These are phyloP conservation scores for Oxycera nigricornis DNA, from an alignment of 2,888 invertebrate species.

Conservation along the genomic window DNA sequence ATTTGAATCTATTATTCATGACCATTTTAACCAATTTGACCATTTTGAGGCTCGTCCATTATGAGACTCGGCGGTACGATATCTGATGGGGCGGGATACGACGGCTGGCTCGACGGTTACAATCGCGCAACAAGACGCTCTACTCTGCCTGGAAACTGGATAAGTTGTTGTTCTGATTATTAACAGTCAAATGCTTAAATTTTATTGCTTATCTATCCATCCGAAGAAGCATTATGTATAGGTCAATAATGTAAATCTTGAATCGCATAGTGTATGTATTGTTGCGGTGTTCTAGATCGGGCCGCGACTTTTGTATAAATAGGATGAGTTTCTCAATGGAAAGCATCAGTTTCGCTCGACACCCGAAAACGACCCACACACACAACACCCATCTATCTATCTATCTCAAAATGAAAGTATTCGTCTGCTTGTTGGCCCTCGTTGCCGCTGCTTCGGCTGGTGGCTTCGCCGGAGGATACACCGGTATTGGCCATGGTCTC, in stretches of 20 bases:
- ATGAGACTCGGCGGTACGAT: too few relatives aligned
- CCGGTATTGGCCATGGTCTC: neutral
- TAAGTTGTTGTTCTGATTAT: neutral
- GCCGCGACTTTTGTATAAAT: slow-evolving; percentile 20
- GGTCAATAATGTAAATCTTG: neutral
- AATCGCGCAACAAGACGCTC: neutral
- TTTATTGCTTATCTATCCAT: too few relatives aligned
- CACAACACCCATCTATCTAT: too few relatives aligned
- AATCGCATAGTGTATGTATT: neutral
- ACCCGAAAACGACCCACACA: too few relatives aligned
- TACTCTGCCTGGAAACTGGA: neutral
- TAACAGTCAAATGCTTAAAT: neutral
- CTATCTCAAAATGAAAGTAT: slow-evolving; percentile 28
- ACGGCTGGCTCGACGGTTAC: neutral
- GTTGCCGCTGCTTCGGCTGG: slow-evolving; percentile 23
- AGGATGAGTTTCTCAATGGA: neutral
- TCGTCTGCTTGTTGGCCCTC: slow-evolving; percentile 19
- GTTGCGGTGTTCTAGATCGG: neutral
- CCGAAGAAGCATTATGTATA: neutral
- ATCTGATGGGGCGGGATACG: too few relatives aligned
- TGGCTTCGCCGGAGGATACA: neutral
- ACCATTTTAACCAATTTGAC: neutral
- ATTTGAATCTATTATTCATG: neutral
- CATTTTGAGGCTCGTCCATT: neutral
- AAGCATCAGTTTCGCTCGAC: slow-evolving; percentile 20